Conservation (phyloP, 2,113 vertebrate genomes). For the Thomomys bottae region DNA sequence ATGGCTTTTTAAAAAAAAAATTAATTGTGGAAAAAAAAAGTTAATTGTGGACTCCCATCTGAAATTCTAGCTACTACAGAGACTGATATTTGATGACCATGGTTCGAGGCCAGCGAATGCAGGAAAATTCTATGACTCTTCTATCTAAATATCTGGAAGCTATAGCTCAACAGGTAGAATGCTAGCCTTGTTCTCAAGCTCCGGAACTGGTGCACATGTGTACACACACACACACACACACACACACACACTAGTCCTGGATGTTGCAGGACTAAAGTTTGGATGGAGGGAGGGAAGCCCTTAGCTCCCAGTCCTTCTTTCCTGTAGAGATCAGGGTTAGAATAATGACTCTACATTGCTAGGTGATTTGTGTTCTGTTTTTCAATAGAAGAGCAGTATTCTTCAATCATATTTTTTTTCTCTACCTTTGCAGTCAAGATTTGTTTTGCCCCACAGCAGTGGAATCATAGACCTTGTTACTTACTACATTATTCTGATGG, state of each 20-base stretch:
- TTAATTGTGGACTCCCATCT: too few relatives aligned
- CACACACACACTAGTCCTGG: too few relatives aligned
- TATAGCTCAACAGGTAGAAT: too few relatives aligned
- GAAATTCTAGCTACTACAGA: too few relatives aligned
- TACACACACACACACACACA: too few relatives aligned
- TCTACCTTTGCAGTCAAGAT: neutral
- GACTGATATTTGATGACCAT: too few relatives aligned
- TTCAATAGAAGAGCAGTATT: neutral
- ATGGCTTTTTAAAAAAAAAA: neutral
- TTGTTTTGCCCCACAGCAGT: neutral
- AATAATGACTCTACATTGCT: neutral
- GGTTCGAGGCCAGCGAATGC: too few relatives aligned
- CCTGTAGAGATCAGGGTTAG: neutral
- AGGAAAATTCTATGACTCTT: too few relatives aligned
- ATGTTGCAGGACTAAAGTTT: neutral
- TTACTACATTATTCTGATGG: neutral
- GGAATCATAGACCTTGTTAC: neutral
- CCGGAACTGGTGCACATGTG: too few relatives aligned
- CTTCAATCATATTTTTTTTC: neutral
- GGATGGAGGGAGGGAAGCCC: neutral
- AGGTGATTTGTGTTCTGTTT: neutral
- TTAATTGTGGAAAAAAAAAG: too few relatives aligned
- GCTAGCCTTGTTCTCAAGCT: too few relatives aligned
- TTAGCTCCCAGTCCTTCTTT: fast-evolving
- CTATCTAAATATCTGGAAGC: too few relatives aligned